phyloP scores from a whole-genome alignment of 2,113 vertebrate genomes.

The Colius striatus region DNA sequence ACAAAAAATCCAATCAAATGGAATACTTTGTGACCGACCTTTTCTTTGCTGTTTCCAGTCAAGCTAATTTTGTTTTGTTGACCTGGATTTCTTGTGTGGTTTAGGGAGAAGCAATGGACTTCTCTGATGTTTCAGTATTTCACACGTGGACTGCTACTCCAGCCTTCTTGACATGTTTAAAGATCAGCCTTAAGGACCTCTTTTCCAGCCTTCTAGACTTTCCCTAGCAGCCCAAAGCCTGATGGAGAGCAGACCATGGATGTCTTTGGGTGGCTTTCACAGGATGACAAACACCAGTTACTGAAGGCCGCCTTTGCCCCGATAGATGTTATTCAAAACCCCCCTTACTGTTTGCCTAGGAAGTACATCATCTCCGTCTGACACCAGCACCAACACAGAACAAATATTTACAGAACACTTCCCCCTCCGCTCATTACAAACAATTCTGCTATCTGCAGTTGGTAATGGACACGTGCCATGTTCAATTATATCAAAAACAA shows the following conservation, averaged over 20 bases:
- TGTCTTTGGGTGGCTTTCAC: not conserved
- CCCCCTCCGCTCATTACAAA: slow-evolving; percentile 48
- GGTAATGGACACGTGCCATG: slow-evolving; percentile 46
- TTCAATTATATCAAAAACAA: slow-evolving; percentile 46
- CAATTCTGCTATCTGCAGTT: slow-evolving; percentile 45
- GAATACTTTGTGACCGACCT: not conserved
- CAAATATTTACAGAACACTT: slow-evolving; percentile 63
- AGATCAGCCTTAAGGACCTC: not conserved
- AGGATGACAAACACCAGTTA: not conserved
- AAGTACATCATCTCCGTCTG: slow-evolving; percentile 11
- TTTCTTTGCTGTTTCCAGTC: not conserved
- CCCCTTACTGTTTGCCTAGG: slow-evolving; percentile 8
- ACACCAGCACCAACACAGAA: slow-evolving; percentile 43
- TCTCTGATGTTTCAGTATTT: not conserved
- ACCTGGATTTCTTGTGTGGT: not conserved
- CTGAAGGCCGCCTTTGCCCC: not conserved
- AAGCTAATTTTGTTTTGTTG: not conserved
- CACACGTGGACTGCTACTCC: not conserved
- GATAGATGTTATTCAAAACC: not conserved
- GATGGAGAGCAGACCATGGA: not conserved
- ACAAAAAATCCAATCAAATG: not conserved
- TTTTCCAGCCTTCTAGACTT: not conserved
- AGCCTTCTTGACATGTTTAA: too few species aligned
- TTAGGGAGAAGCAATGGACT: not conserved
- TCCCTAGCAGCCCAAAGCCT: not conserved